A percentile compares a stretch with the other conserved stretches of the same genome.
Evolutionary conservation across 2,888 invertebrate species (phyloP).

Genomic region (Tenodera sinensis): DNA sequence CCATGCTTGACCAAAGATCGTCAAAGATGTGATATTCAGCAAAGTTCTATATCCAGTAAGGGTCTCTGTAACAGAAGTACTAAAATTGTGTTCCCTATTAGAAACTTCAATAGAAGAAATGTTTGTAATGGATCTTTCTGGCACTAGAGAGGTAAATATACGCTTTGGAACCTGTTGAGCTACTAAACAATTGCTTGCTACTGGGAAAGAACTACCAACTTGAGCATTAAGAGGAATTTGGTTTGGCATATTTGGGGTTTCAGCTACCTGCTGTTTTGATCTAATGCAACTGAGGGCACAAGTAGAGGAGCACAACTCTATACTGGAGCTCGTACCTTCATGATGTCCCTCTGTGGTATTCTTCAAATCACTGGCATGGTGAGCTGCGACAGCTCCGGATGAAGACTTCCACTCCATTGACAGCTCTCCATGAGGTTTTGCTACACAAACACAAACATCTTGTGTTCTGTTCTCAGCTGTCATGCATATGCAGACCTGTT

Average conservation of each 20-base stretch:
- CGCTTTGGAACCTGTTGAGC: neutral
- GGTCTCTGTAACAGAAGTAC: neutral
- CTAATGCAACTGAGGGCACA: constrained; percentile 17
- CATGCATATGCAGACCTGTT: constrained; percentile 35
- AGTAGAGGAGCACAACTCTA: constrained; percentile 14
- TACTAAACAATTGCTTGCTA: neutral
- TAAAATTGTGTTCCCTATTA: neutral
- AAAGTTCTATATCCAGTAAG: neutral
- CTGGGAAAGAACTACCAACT: neutral
- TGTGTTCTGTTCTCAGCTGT: neutral
- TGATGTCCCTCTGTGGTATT: constrained; percentile 19
- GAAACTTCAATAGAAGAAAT: neutral
- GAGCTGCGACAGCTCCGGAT: neutral
- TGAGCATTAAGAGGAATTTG: neutral
- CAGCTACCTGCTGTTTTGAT: neutral
- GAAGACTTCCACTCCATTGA: constrained; percentile 31
- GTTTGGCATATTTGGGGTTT: neutral
- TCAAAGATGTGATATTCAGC: neutral
- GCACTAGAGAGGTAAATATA: neutral
- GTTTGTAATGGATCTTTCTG: neutral
- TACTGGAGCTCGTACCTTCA: constrained; percentile 18
- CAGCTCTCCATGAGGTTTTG: constrained; percentile 31
- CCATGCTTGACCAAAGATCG: neutral
- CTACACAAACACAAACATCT: constrained; percentile 33
- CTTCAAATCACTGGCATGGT: neutral